Conservation (phyloP, 92 coral and sea anemone genomes). For the Montipora capitata region DNA sequence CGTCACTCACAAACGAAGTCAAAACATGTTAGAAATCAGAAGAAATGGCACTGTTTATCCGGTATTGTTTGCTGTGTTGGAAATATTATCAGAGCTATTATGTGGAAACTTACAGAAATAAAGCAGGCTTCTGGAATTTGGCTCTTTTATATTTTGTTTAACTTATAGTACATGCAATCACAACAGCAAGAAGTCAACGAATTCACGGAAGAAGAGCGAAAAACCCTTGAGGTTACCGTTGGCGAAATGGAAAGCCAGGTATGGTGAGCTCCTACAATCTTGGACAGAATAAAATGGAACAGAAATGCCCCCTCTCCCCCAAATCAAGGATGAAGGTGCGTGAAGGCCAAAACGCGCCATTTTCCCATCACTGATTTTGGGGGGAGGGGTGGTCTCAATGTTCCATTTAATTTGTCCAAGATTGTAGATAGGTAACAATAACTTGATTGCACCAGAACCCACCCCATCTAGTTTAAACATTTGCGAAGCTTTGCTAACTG, state of each 20-base stretch:
- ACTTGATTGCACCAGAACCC: too few species aligned
- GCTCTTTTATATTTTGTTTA: neutral
- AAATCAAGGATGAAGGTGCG: too few species aligned
- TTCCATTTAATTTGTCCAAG: too few species aligned
- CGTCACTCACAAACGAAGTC: too few species aligned
- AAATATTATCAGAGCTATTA: neutral
- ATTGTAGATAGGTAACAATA: neutral
- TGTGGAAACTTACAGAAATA: neutral
- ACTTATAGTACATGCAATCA: constrained; percentile 78
- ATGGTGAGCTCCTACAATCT: neutral
- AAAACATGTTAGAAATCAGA: too few species aligned
- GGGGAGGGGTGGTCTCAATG: too few species aligned
- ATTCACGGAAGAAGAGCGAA: constrained; percentile 94
- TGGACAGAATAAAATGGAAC: too few species aligned
- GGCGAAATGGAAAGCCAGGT: constrained; percentile 93
- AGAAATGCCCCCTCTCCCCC: too few species aligned
- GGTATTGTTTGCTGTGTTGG: neutral
- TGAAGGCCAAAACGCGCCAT: too few species aligned
- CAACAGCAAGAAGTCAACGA: constrained; percentile 92
- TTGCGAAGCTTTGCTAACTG: neutral
- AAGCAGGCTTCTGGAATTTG: neutral
- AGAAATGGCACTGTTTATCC: too few species aligned
- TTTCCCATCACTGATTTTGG: too few species aligned
- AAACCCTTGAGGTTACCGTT: constrained; percentile 83
- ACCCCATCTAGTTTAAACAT: too few species aligned